Conservation (phyloP, 2,888 invertebrate species). For the Andrena fulva region DNA sequence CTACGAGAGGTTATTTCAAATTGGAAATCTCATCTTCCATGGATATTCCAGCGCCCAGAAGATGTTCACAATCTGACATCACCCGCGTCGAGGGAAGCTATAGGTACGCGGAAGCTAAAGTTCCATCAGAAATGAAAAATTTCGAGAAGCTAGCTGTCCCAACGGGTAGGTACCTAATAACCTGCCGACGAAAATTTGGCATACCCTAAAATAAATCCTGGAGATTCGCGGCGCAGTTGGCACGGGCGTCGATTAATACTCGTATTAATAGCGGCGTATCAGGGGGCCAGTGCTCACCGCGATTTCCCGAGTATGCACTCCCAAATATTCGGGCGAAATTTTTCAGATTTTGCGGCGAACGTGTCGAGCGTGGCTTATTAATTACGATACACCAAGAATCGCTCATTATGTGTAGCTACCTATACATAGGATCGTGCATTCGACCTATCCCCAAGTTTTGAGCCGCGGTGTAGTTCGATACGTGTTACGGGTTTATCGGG, state of each 20-base stretch:
- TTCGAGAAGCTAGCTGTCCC: background rate
- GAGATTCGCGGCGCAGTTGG: conserved; percentile 37
- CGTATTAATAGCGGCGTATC: conserved; percentile 31
- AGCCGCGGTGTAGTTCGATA: conserved; percentile 29
- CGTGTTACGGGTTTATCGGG: conserved; percentile 50
- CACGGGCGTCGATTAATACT: conserved; percentile 38
- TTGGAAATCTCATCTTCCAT: background rate
- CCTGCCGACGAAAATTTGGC: conserved; percentile 19
- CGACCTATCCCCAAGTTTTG: background rate
- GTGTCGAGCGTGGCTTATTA: conserved; percentile 24
- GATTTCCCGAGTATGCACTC: background rate
- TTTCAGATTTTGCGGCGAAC: conserved; percentile 31
- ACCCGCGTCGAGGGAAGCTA: background rate
- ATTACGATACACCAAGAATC: conserved; percentile 25
- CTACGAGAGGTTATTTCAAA: background rate
- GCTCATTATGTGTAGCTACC: too few species aligned
- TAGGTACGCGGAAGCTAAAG: background rate
- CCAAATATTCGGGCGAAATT: conserved; percentile 40
- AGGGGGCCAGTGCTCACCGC: background rate
- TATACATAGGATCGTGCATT: too few species aligned
- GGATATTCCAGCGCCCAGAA: background rate
- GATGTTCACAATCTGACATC: background rate
- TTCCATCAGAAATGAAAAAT: background rate
- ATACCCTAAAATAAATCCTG: conserved; percentile 28
- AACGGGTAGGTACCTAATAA: background rate